phyloP scores from a whole-genome alignment of 2,797 vertebrate species.

The Premnoplex brunnescens region DNA sequence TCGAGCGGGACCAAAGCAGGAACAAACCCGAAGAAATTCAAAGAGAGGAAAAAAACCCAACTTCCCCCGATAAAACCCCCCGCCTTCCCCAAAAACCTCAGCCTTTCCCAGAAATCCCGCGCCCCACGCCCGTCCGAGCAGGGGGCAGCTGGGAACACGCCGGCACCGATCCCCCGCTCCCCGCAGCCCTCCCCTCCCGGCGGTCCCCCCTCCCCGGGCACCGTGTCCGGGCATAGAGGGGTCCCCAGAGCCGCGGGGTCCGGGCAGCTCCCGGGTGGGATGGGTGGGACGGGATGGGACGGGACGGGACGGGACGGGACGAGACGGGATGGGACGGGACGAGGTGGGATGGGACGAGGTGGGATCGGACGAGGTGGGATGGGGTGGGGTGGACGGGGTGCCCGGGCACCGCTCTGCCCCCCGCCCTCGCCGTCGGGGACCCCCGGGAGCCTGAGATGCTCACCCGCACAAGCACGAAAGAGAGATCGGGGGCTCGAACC shows the following conservation, averaged over 20 bases:
- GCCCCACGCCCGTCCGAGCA: fast-evolving
- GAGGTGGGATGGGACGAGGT: neutral
- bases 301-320: neutral
- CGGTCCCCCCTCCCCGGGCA: too few species aligned
- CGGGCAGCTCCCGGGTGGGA: neutral
- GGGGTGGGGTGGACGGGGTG: neutral
- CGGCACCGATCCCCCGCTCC: fast-evolving
- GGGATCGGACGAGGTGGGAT: neutral
- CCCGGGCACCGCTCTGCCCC: neutral
- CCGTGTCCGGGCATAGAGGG: neutral
- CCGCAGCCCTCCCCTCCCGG: neutral
- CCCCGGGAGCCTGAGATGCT: neutral
- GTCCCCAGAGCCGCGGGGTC: neutral
- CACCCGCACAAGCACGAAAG: neutral
- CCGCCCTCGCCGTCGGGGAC: neutral
- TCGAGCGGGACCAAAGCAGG: neutral
- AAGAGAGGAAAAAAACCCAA: neutral
- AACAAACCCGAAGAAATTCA: neutral
- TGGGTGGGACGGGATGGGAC: too few species aligned
- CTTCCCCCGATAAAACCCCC: neutral
- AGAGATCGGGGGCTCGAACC: neutral
- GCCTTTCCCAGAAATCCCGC: neutral
- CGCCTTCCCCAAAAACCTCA: neutral
- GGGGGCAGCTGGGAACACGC: neutral
- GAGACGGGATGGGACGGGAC: neutral